Evolutionary conservation across 2,113 vertebrate species (phyloP).

Genomic region (Lanius collurio): DNA sequence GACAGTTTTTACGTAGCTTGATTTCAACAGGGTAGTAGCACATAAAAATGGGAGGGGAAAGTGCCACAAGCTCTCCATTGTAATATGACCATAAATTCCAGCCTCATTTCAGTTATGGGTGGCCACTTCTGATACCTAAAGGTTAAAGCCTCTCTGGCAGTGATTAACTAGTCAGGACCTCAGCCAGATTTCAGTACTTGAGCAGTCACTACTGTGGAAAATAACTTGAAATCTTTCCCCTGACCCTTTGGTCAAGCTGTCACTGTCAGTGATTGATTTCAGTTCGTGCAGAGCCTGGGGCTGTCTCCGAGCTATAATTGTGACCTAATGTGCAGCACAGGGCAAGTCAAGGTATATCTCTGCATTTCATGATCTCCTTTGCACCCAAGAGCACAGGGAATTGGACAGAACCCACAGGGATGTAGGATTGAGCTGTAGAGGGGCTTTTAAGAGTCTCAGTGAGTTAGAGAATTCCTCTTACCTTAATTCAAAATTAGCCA

Average conservation of each 20-base stretch:
- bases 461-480: not conserved
- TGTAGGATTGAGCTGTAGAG: accelerated
- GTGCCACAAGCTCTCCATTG: not conserved
- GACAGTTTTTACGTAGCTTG: not conserved
- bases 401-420: not conserved
- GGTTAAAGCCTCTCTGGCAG: slow-evolving; percentile 1
- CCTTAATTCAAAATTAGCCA: not conserved
- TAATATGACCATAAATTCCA: not conserved
- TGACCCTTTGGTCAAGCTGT: not conserved
- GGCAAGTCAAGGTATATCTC: not conserved
- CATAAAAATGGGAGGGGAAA: not conserved
- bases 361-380: not conserved
- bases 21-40: not conserved
- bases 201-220: not conserved
- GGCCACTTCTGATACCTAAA: slow-evolving; percentile 20
- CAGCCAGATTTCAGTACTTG: not conserved
- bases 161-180: not conserved
- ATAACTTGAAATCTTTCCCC: not conserved
- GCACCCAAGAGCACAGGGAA: not conserved
- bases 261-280: not conserved
- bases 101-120: not conserved
- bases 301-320: not conserved
- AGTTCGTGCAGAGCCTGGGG: not conserved
- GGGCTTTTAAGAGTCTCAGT: not conserved
- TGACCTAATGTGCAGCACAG: not conserved